Base-by-base conservation (phyloP, 2,888 invertebrate genomes). In the Balanococcus diminutus region DNA sequence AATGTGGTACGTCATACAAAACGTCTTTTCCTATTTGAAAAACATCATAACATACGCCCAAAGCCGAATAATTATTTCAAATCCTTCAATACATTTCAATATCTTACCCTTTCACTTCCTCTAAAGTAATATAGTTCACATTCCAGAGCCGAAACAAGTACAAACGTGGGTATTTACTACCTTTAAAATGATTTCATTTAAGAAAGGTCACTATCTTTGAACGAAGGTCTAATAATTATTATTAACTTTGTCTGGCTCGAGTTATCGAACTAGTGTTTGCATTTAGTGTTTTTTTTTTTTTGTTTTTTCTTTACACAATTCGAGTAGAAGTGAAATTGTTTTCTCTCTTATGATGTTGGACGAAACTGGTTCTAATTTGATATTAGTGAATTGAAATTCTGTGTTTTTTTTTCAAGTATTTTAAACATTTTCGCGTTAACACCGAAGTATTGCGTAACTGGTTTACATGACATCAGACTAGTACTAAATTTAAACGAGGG, bases 191-290 rank as follows among this genome's bases (percentile, higher is more conserved):
- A 82, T 82, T 82, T 46, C 82, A 51, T 82, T 82, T 46, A 82
- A 82, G 82, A 82, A 82, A 82, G 82, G 82, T 82, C 82, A 82
- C 51, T 56, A 56, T 82, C 82, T 82, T 82, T 46, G 81, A 22
- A 31, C 42, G 56, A 82, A 82, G 46, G 56, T 56, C 82, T 56
- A 51, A 28, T 82, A 82, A 82, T 82, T 19, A 46, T 42, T 56
- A 36, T 39, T 81, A 81, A 39, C 32, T 39, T 36, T 81, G 22
- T 46, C 39, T 81, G 25, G 28, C 46, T 42, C 9, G 2, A 39
- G 19, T 39, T 81, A 81, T 4, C 39, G 22, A 39, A 28, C 16
- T 39, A n/a, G 28, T 28, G 22, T 36, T 81, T 22, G 56, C 8
- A 56, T 56, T 56, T 56, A 2, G 56, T 22, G n/a, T 81, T 39